Conservation (phyloP, 2,888 invertebrate genomes). For the Tinea semifulvella region DNA sequence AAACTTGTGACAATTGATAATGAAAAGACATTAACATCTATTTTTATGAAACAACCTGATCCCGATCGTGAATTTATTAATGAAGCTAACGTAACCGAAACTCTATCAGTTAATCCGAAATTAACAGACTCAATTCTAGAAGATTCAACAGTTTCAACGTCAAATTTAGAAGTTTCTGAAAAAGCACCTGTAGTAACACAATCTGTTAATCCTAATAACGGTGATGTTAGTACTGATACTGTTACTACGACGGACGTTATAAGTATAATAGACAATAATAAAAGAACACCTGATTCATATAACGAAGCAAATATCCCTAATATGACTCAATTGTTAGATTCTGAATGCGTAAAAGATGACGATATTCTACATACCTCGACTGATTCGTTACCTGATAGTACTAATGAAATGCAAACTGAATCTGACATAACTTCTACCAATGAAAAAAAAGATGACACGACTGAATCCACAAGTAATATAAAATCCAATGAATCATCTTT, state of each 20-base stretch:
- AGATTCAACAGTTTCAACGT: neutral
- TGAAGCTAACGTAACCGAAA: no score
- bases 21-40: no score
- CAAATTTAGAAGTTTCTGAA: neutral
- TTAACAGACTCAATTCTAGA: neutral
- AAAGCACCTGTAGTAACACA: neutral
- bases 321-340: neutral
- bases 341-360: neutral
- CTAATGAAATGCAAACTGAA: slow-evolving; percentile 29
- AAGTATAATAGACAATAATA: neutral
- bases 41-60: no score
- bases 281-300: slow-evolving; percentile 21
- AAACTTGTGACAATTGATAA: no score
- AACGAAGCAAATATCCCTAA: slow-evolving; percentile 19
- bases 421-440: slow-evolving; percentile 37
- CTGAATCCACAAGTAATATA: neutral
- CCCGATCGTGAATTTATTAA: no score
- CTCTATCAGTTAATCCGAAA: no score
- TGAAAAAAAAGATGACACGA: slow-evolving; percentile 17
- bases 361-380: neutral
- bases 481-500: no score
- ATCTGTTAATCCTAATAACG: neutral
- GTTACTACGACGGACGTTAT: neutral
- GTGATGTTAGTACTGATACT: neutral
- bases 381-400: slow-evolving; percentile 32